These are phyloP conservation scores for Atherix ibis DNA, from an alignment of 2,888 invertebrate species.

Conservation along the genomic window DNA sequence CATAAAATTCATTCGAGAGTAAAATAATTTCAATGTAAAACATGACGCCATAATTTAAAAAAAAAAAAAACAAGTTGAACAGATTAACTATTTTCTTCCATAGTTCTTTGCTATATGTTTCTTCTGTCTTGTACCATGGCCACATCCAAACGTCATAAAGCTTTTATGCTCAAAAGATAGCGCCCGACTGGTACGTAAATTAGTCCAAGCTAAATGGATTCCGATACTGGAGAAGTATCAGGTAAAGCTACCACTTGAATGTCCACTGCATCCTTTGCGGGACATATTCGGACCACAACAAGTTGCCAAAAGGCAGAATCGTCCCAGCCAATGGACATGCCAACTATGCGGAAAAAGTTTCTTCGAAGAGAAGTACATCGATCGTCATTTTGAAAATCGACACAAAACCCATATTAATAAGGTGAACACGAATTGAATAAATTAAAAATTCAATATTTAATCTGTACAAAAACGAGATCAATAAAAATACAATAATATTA, in stretches of 20 bases:
- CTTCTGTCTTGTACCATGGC: constrained; percentile 75
- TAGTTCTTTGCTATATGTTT: constrained; percentile 68
- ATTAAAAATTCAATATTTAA: too few species aligned
- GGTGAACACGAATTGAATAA: too few species aligned
- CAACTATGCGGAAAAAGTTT: constrained; percentile 83
- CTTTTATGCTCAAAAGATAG: constrained; percentile 77
- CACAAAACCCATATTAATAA: constrained; percentile 72
- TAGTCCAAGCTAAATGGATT: constrained; percentile 81
- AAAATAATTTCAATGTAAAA: too few species aligned
- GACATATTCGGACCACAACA: constrained; percentile 81
- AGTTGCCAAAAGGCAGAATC: constrained; percentile 67
- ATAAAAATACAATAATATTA: background rate
- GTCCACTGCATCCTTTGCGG: constrained; percentile 74
- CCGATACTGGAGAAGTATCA: constrained; percentile 80
- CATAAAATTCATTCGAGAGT: too few species aligned
- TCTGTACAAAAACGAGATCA: background rate
- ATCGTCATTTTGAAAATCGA: constrained; percentile 77
- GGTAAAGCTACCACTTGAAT: constrained; percentile 63
- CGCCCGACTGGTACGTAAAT: constrained; percentile 72
- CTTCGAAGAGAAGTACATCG: constrained; percentile 74
- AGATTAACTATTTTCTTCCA: constrained; percentile 16
- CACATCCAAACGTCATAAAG: constrained; percentile 72
- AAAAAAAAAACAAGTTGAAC: too few species aligned
- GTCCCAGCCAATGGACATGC: constrained; percentile 81
- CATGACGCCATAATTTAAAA: too few species aligned